Base-by-base conservation (phyloP, 2,888 invertebrate genomes). In the Euphydryas editha region DNA sequence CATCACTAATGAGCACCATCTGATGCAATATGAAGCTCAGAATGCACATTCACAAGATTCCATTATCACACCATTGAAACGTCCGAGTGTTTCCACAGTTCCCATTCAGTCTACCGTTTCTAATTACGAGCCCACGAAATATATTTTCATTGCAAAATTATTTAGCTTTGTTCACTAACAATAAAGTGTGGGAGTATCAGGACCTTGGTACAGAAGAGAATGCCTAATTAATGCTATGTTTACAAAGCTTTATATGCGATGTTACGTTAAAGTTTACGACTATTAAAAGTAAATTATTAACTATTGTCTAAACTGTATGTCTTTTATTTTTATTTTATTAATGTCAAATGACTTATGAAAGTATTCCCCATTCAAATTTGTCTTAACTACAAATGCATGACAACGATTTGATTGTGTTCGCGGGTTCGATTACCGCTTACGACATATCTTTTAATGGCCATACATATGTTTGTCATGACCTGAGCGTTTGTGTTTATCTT, bases 191-290 rank as follows among this genome's bases (percentile, higher is more conserved):
- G 71, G 69, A 62, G 67, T 69, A 63, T 20, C 64, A 65, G 51
- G 47, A 59, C 71, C 69, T 71, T 71, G 69, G 49, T 17, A 20
- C 70, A 66, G 63, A 56, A 69, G 79, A 79, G 81, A 81, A 81
- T 79, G 82, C 73, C 66, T 77, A 75, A 79, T 81, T 77, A 76
- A 78, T 76, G 17, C 4, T 24, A 24, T 18, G 70, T 72, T 74
- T 74, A 63, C 75, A 42, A 30, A 24, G 24, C 24, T 51, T 51
- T 24, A 21, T 51, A 51, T 47, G 24, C 15, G 24, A 51, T 51
- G 15, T 24, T 47, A 18, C 51, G 51, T 21, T 51, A n/a, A 51
- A 30, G 6, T 24, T 7, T 24, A n/a, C 24, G n/a, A n/a, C 39
- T 8, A 13, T 39, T 39, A 39, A 39, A 39, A 3, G 39, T 39